Evolutionary conservation across 2,113 vertebrate genomes (phyloP), one percentile per base, ranked within the genome.

Genomic region (Sturnus vulgaris): DNA sequence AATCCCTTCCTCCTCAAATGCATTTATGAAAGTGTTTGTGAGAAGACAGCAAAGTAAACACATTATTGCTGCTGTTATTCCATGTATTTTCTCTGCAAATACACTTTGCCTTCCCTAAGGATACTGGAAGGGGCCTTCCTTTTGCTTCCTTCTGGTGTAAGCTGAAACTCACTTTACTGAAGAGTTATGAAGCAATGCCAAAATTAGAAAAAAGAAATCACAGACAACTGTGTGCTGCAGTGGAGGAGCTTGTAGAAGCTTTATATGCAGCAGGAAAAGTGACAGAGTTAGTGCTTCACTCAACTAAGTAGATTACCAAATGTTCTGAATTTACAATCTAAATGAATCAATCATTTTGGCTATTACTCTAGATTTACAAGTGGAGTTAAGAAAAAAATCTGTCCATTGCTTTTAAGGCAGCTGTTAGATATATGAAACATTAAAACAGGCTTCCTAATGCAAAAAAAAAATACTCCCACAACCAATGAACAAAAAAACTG

Each of bases 41-140:
- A 60, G 52, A 93, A 83, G 31, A 81, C 40, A 73, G 33, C 47
- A 78, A 93, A 90, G 46, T 71, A 95, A 96, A 93, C 56, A 83
- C 7, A 37, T 82, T 85, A 46, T 69, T 88, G 20, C 22, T 90
- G 21, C 42, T 63, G 27, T 86, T 91, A 55, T 24, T 88, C 39
- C 35, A n/a, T 68, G 60, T 78, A 79, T 92, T 91, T 86, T 90
- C 72, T 92, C 60, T 94, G 79, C 39, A 90, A 94, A 88, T 88
- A 87, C 47, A 49, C 27, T 90, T 88, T 85, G 16, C 15, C 47
- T 83, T 93, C 92, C 84, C 73, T 66, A 24, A 81, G 80, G 80
- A 60, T 89, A 57, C 19, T 84, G 53, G n/a, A 73, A 91, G 61
- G 37, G 47, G 13, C 35, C 72, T 96, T 91, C 56, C 17, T 90